Evolutionary conservation across 2,888 invertebrate genomes (phyloP), one percentile per base, ranked within the genome.

Genomic region (Nebria salina): DNA sequence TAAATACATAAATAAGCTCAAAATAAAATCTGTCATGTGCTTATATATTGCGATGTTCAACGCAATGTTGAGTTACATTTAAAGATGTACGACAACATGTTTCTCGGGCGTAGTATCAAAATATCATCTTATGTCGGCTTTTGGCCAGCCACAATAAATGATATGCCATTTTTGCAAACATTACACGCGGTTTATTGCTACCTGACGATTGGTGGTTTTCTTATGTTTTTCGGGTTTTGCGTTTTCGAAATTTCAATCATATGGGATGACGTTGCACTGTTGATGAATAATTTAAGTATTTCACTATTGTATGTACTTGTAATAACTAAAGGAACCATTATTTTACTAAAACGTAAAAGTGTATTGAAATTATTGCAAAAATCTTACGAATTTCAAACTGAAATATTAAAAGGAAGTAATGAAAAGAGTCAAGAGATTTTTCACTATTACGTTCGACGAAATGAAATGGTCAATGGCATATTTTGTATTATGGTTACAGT

Each of bases 241-340:
- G 2, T 13, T 11, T 7, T 54, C 54, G 11, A 70, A 34, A 70
- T 70, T 11, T 70, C 11, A 5, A 6, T 70, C 70, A 20, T 70
- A 70, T 70, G 70, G 70, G 26, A 34, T 1, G 70, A 70, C 25
- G 15, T 70, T 13, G 4, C 34, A 11, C 25, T 11, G 25, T 70
- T 70, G 34, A 70, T 70, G 70, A 70, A 26, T 8, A 70, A 70
- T 26, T 34, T 70, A 11, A 70, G 70, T 6, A 7, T 70, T 26
- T 70, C 70, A 70, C 13, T 70, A 20, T 34, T 70, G 25, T 70
- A 70, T 15, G 6, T 70, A 26, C 11, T 70, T 26, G 8, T 70
- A 13, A 5, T 26, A 5, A 26, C 11, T 5, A 70, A 70, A 20
- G 11, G 26, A 34, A 34, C 34, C 25, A 20, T 11, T 25, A 26